Conservation (phyloP, 2,888 invertebrate species). For the Plusia festucae region DNA sequence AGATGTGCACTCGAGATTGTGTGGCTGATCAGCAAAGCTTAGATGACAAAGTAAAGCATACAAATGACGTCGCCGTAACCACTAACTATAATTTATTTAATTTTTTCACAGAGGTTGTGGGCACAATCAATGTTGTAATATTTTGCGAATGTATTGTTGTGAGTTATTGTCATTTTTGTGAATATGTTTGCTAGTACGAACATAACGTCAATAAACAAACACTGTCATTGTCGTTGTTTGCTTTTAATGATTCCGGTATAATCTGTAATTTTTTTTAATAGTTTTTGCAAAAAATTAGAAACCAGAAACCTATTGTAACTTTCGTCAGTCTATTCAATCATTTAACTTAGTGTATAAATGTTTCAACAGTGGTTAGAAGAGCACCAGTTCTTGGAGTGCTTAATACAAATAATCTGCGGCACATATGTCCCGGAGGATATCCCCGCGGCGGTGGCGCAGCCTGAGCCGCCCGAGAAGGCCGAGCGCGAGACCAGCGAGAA, state of each 20-base stretch:
- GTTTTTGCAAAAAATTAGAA: too few relatives aligned
- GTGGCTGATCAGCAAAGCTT: too few relatives aligned
- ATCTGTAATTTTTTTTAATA: not conserved
- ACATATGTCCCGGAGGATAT: slow-evolving; percentile 75
- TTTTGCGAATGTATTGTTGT: not conserved
- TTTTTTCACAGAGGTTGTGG: not conserved
- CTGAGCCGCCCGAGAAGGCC: slow-evolving; percentile 63
- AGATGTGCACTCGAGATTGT: too few relatives aligned
- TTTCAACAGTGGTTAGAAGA: slow-evolving; percentile 95
- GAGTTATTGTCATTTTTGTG: not conserved
- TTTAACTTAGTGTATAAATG: not conserved
- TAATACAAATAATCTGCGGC: slow-evolving; percentile 90
- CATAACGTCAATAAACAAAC: not conserved
- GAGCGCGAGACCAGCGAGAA: slow-evolving; percentile 69
- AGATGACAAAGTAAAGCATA: too few relatives aligned
- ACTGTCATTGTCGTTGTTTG: not conserved
- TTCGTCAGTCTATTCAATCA: not conserved
- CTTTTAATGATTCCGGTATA: not conserved
- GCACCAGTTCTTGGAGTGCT: slow-evolving; percentile 95
- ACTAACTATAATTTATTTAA: too few relatives aligned
- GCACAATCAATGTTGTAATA: not conserved
- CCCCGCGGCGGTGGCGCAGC: slow-evolving; percentile 15
- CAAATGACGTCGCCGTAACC: not conserved
- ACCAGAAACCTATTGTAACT: not conserved
- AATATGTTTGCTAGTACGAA: not conserved